Evolutionary conservation across 2,113 vertebrate genomes (phyloP), one percentile per base, ranked within the genome.

Genomic region (Tor tambroides): DNA sequence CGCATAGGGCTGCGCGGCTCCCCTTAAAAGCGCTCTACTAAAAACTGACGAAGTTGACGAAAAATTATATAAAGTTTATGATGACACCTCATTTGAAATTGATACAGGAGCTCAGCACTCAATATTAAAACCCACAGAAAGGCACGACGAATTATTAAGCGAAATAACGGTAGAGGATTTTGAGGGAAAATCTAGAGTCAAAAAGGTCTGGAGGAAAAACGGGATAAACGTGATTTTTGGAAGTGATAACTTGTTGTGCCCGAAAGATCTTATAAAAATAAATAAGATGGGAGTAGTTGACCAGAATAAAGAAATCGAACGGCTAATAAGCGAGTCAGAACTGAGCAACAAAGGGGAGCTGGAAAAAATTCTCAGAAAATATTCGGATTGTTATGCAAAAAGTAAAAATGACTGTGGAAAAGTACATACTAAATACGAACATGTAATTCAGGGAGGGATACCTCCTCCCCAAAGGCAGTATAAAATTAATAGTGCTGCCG

Each of bases 101-200:
- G 75, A 78, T 5, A 51, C 75, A 6, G 76, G 76, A 1, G 76
- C 46, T 6, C 15, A 78, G 0, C 3, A 54, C 3, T 6, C 23
- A 0, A 43, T 78, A 6, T 26, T 78, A 26, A 78, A 26, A 28
- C 5, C 0, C 0, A 4, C 76, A 6, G 38, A 43, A 23, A 28
- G 7, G 1, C 35, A 23, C 1, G 41, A 21, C 0, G 6, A n/a
- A 17, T 28, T 30, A 28, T 0, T 28, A 3, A 0, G 30, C 17
- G 5, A 0, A 0, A 51, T 79, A 7, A 49, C 3, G 0, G 43
- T 79, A 0, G 14, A 79, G 2, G 43, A 43, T 17, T 79, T 51
- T 7, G 15, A 51, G 1, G 76, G 76, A 0, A 6, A 7, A 0
- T 6, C 11, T 1, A 49, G 38, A 1, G 3, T 19, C 1, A 28